Conservation (phyloP, 2,113 vertebrate species). For the Erinaceus europaeus region DNA sequence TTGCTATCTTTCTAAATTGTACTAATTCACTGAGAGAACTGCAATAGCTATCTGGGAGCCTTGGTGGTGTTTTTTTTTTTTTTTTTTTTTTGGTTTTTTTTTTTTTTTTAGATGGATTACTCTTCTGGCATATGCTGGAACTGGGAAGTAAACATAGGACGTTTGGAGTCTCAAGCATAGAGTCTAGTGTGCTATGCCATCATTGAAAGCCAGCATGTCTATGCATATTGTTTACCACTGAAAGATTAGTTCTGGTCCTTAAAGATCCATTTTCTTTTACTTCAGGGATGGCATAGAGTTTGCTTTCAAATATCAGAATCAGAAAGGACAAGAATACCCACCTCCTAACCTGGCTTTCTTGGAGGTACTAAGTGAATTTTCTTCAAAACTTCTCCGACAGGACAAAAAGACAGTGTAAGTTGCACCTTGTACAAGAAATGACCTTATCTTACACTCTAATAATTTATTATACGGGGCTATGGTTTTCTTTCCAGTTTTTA, state of each 20-base stretch:
- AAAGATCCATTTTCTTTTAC: slow-evolving; percentile 38
- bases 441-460: not conserved
- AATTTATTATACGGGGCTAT: not conserved
- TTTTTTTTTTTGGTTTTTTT: not conserved
- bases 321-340: slow-evolving; percentile 95
- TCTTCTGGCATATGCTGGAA: not conserved
- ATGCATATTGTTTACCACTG: not conserved
- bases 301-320: slow-evolving; percentile 98
- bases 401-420: slow-evolving; percentile 99
- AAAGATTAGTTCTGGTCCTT: not conserved
- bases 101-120: not conserved
- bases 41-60: slow-evolving; percentile 7
- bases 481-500: slow-evolving; percentile 28
- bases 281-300: slow-evolving; percentile 97
- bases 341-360: slow-evolving; percentile 97
- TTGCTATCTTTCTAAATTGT: slow-evolving; percentile 2
- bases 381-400: slow-evolving; percentile 96
- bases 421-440: not conserved
- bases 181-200: too few relatives aligned
- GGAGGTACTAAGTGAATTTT: slow-evolving; percentile 98
- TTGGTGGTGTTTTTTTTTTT: too few relatives aligned
- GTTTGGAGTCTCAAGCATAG: too few relatives aligned
- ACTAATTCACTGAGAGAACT: slow-evolving; percentile 1
- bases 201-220: not conserved
- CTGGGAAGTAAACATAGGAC: too few relatives aligned